Percentiles rank a stretch among this genome's conserved stretches.
phyloP scores from a whole-genome alignment of 2,888 invertebrate species.

The Noctua fimbriata region DNA sequence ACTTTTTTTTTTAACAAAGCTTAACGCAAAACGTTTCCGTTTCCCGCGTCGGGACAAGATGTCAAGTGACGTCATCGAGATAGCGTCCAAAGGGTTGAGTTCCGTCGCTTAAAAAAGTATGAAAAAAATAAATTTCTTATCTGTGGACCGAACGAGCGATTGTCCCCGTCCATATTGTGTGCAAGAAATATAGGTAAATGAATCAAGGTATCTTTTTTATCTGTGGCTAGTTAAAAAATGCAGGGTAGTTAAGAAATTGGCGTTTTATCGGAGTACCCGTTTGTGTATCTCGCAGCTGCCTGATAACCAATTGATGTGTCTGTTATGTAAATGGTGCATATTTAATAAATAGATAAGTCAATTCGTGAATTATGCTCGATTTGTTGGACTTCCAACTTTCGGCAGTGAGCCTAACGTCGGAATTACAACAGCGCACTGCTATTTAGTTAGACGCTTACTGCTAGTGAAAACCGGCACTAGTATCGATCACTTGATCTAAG shows the following conservation, averaged over 20 bases:
- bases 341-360: constrained; percentile 37
- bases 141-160: constrained; percentile 69
- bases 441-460: background rate
- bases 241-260: constrained; percentile 39
- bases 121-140: constrained; percentile 79
- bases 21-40: constrained; percentile 75
- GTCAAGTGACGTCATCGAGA: constrained; percentile 84
- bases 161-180: constrained; percentile 62
- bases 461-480: background rate
- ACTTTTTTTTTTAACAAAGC: constrained; percentile 68
- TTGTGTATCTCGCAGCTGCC: constrained; percentile 47
- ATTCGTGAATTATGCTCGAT: background rate
- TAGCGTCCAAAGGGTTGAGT: constrained; percentile 88
- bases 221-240: constrained; percentile 54
- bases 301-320: constrained; percentile 38
- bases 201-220: constrained; percentile 57
- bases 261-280: constrained; percentile 33
- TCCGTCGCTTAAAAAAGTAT: constrained; percentile 78
- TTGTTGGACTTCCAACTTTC: background rate
- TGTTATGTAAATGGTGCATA: constrained; percentile 36
- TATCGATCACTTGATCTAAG: constrained; percentile 21
- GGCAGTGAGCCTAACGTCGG: background rate
- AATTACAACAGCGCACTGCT: background rate
- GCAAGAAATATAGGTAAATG: constrained; percentile 59
- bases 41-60: constrained; percentile 79